Conservation (phyloP, 2,797 vertebrate species). For the Nannoperca obscura region DNA sequence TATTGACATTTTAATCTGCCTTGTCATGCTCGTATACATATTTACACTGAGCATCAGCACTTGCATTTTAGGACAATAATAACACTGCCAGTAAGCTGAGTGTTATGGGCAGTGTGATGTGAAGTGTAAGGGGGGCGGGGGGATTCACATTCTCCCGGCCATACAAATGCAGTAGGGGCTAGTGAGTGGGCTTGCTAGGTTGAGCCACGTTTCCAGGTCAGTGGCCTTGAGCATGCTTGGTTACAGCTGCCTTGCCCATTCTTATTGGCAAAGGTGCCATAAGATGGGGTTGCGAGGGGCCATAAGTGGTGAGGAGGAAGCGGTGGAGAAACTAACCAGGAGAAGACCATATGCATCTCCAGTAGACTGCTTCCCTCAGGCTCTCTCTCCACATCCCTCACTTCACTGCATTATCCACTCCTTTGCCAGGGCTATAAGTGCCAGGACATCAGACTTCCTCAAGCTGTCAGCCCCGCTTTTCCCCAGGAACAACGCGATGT, state of each 20-base stretch:
- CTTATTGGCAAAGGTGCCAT: slow-evolving; percentile 82
- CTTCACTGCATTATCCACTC: slow-evolving; percentile 69
- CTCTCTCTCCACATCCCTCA: slow-evolving; percentile 63
- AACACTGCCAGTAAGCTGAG: slow-evolving; percentile 63
- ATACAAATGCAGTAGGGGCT: slow-evolving; percentile 76
- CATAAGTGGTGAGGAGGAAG: slow-evolving; percentile 74
- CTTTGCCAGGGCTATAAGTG: slow-evolving; percentile 71
- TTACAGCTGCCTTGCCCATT: slow-evolving; percentile 83
- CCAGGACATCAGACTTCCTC: slow-evolving; percentile 77
- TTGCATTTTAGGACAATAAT: slow-evolving; percentile 62
- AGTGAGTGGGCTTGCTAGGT: slow-evolving; percentile 81
- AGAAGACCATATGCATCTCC: slow-evolving; percentile 82
- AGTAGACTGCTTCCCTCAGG: slow-evolving; percentile 66
- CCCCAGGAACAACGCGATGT: slow-evolving; percentile 54
- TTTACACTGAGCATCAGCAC: slow-evolving; percentile 60
- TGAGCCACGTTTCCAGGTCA: slow-evolving; percentile 86
- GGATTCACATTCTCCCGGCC: slow-evolving; percentile 67
- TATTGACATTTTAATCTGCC: slow-evolving; percentile 68
- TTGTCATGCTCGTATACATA: slow-evolving; percentile 66
- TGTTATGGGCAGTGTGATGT: slow-evolving; percentile 53
- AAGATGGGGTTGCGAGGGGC: slow-evolving; percentile 72
- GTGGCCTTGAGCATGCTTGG: slow-evolving; percentile 86
- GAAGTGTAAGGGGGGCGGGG: slow-evolving; percentile 26
- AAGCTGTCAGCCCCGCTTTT: slow-evolving; percentile 71
- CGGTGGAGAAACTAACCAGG: slow-evolving; percentile 72